Percentiles rank a stretch among this genome's conserved stretches.
These are phyloP conservation scores for Pantherophis vulpinus DNA, from an alignment of 2,797 vertebrate species.

Conservation along the genomic window DNA sequence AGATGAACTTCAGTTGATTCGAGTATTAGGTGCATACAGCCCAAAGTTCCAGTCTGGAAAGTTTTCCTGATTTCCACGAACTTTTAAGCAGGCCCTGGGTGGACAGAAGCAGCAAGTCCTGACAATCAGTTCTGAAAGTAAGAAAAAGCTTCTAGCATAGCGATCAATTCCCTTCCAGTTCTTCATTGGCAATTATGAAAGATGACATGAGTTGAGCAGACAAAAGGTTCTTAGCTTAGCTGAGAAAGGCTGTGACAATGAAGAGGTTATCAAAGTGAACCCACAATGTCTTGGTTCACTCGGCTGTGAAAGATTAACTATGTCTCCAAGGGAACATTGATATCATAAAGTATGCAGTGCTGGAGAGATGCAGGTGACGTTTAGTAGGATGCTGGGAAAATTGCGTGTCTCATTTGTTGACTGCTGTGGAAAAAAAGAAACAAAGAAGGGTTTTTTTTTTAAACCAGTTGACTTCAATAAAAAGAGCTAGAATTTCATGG, in stretches of 20 bases:
- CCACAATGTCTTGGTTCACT: conserved; percentile 27
- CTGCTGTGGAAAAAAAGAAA: background rate
- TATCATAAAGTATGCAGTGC: background rate
- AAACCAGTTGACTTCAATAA: background rate
- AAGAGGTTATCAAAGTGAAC: conserved; percentile 22
- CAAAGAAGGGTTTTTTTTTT: background rate
- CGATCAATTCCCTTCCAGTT: conserved; percentile 24
- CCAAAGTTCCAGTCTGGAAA: background rate
- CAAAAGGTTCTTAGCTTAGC: conserved; percentile 17
- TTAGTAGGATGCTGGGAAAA: conserved; percentile 14
- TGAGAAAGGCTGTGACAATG: background rate
- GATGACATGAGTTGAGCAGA: conserved; percentile 18
- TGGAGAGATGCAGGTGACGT: conserved; percentile 28
- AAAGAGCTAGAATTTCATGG: background rate
- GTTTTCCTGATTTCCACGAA: background rate
- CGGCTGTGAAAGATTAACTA: conserved; percentile 42
- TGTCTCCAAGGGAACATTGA: conserved; percentile 21
- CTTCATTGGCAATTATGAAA: conserved; percentile 24
- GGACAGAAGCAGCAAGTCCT: background rate
- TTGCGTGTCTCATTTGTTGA: conserved; percentile 1
- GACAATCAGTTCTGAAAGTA: background rate
- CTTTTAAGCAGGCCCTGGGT: background rate
- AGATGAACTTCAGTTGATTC: background rate
- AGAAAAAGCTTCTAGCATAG: background rate
- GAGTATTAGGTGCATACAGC: background rate